Evolutionary conservation across 2,113 vertebrate genomes (phyloP).

Genomic region (Dryoscopus gambensis): DNA sequence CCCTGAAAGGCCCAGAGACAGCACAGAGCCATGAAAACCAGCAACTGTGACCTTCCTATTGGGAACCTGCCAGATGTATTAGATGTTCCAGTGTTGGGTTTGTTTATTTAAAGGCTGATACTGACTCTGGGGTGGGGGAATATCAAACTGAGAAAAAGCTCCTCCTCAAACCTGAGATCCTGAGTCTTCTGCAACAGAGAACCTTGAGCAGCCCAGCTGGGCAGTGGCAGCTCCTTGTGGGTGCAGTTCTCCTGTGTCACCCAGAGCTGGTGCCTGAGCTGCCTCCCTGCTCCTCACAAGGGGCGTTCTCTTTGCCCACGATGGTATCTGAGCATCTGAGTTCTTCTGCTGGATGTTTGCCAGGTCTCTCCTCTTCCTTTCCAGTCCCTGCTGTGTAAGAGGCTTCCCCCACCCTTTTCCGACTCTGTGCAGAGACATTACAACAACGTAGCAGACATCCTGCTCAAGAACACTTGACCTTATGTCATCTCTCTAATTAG

Average conservation of each 20-base stretch:
- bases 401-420: conserved; percentile 7
- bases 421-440: neutral
- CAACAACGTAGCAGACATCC: neutral
- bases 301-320: fast-evolving
- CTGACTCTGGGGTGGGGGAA: neutral
- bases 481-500: conserved; percentile 12
- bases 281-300: neutral
- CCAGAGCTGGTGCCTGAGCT: neutral
- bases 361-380: neutral
- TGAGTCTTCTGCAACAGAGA: neutral
- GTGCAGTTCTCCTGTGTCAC: neutral
- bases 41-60: neutral
- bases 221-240: neutral
- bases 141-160: neutral
- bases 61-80: neutral
- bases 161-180: neutral
- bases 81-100: neutral
- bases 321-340: neutral
- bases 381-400: neutral
- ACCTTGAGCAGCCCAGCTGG: neutral
- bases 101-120: neutral
- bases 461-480: neutral
- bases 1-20: neutral
- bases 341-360: conserved; percentile 22
- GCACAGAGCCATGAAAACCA: neutral